Conservation (phyloP, 2,113 vertebrate species). For the Meleagris gallopavo region DNA sequence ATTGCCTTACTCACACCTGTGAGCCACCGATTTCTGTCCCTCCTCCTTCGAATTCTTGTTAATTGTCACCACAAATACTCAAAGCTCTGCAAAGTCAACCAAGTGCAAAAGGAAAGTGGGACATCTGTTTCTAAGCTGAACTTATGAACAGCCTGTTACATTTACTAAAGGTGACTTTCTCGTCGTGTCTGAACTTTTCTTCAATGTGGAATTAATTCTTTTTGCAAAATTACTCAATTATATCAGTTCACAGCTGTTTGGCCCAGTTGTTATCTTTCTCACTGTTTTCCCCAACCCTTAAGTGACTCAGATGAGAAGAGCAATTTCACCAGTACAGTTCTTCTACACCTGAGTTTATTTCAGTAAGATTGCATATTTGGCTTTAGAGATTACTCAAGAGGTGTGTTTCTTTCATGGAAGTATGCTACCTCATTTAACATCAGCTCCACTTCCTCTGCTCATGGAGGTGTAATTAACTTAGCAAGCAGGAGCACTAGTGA, state of each 20-base stretch:
- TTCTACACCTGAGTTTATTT: background rate
- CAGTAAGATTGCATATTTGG: background rate
- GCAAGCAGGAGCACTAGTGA: background rate
- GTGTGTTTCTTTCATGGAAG: background rate
- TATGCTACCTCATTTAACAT: background rate
- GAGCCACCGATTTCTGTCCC: conserved; percentile 55
- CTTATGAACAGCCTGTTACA: background rate
- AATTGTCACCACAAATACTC: background rate
- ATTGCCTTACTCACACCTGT: conserved; percentile 64
- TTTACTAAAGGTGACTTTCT: conserved; percentile 38
- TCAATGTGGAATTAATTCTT: background rate
- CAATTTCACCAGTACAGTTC: background rate
- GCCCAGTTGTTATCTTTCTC: background rate
- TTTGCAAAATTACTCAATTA: background rate
- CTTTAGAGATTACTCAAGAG: conserved; percentile 34
- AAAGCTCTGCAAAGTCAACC: conserved; percentile 40
- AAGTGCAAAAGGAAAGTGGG: conserved; percentile 21
- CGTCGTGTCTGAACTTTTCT: conserved; percentile 6
- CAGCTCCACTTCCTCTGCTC: conserved; percentile 10
- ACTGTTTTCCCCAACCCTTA: background rate
- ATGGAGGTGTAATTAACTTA: background rate
- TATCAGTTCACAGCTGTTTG: background rate
- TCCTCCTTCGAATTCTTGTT: background rate
- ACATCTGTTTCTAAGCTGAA: conserved; percentile 41
- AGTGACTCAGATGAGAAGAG: background rate